Evolutionary conservation across 2,888 invertebrate genomes (phyloP).

Genomic region (Busseola fusca): DNA sequence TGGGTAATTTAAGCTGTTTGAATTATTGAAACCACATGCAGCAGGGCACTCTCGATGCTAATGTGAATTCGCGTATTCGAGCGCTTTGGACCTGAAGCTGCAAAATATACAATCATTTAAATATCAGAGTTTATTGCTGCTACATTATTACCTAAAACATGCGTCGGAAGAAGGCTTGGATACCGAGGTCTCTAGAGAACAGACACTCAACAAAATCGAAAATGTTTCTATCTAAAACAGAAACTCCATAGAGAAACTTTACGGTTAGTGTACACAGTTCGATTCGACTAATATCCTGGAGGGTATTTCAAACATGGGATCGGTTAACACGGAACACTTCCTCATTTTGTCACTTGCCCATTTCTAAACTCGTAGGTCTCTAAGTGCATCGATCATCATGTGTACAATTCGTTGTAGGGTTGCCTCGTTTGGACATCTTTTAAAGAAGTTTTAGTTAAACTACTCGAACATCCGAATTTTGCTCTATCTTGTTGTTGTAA

Average conservation of each 20-base stretch:
- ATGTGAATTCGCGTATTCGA: slow-evolving; percentile 42
- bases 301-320: slow-evolving; percentile 52
- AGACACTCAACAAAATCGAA: slow-evolving; percentile 27
- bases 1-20: slow-evolving; percentile 39
- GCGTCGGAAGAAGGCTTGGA: slow-evolving; percentile 11
- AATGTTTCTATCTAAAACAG: slow-evolving; percentile 41
- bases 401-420: slow-evolving; percentile 56
- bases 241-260: slow-evolving; percentile 29
- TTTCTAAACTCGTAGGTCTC: slow-evolving; percentile 57
- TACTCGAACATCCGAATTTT: background rate
- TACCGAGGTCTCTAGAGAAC: slow-evolving; percentile 21
- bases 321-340: slow-evolving; percentile 60
- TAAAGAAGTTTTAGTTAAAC: background rate
- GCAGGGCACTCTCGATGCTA: slow-evolving; percentile 21
- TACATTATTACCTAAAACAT: slow-evolving; percentile 20
- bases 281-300: slow-evolving; percentile 49
- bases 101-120: slow-evolving; percentile 51
- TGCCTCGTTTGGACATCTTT: slow-evolving; percentile 15
- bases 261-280: slow-evolving; percentile 34
- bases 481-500: background rate
- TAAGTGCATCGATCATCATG: slow-evolving; percentile 62
- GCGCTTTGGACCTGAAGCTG: slow-evolving; percentile 35
- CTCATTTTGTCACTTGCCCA: slow-evolving; percentile 62
- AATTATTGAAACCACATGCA: slow-evolving; percentile 40
- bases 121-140: slow-evolving; percentile 39